These are phyloP conservation scores for Tamandua tetradactyla DNA, from an alignment of 2,797 vertebrate species.

Conservation along the genomic window DNA sequence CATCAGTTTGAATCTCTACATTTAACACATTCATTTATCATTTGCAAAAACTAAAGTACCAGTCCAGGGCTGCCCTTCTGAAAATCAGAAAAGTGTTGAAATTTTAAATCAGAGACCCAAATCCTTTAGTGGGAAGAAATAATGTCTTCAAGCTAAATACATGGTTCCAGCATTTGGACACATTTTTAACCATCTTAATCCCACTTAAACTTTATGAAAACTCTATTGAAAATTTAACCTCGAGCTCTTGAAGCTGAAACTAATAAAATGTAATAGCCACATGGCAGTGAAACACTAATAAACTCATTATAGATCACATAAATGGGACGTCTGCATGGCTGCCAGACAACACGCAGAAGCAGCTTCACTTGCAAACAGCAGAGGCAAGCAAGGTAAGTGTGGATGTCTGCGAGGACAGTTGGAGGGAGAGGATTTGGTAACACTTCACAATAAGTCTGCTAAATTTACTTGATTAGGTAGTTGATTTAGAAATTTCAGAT, in stretches of 20 bases:
- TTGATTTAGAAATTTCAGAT: slow-evolving; percentile 74
- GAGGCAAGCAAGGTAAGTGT: slow-evolving; percentile 78
- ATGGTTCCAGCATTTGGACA: neutral
- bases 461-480: slow-evolving; percentile 67
- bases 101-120: slow-evolving; percentile 18
- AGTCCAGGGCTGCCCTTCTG: neutral
- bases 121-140: slow-evolving; percentile 15
- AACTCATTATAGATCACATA: slow-evolving; percentile 87
- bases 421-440: slow-evolving; percentile 67
- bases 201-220: slow-evolving; percentile 74
- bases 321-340: slow-evolving; percentile 84
- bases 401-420: slow-evolving; percentile 57
- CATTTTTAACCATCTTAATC: slow-evolving; percentile 64
- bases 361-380: slow-evolving; percentile 83
- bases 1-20: neutral
- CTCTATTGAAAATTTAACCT: slow-evolving; percentile 76
- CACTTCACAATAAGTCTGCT: slow-evolving; percentile 67
- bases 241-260: slow-evolving; percentile 74
- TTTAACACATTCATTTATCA: neutral
- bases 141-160: slow-evolving; percentile 20
- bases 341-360: slow-evolving; percentile 79
- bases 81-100: slow-evolving; percentile 24
- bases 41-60: neutral
- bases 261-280: slow-evolving; percentile 81
- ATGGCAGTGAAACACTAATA: slow-evolving; percentile 84